Conservation (phyloP, 2,888 invertebrate genomes). For the Pandemis heparana region DNA sequence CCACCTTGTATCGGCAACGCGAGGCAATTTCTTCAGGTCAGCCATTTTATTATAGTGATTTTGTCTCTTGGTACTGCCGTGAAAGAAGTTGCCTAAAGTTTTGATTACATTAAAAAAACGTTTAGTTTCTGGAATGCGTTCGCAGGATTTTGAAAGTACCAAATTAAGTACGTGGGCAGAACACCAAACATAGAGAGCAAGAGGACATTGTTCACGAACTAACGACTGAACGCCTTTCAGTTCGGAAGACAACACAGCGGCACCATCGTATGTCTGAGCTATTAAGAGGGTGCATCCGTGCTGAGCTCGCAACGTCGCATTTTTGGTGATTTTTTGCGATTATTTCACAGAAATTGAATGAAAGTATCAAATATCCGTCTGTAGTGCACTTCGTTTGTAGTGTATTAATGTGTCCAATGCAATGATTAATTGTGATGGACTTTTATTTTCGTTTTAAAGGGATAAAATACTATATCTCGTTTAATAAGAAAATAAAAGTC, state of each 20-base stretch:
- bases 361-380: no score
- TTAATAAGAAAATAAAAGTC: no score
- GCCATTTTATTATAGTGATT: conserved; percentile 37
- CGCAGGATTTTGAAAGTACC: conserved; percentile 48
- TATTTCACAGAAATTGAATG: no score
- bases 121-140: conserved; percentile 49
- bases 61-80: conserved; percentile 49
- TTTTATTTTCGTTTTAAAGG: no score
- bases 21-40: conserved; percentile 25
- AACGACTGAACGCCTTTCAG: conserved; percentile 53
- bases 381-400: no score
- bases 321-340: no score
- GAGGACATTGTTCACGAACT: conserved; percentile 47
- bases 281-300: no score
- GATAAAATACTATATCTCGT: no score
- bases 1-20: conserved; percentile 36
- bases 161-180: conserved; percentile 49
- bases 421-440: no score
- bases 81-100: conserved; percentile 53
- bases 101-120: conserved; percentile 52
- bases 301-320: no score
- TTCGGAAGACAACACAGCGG: conserved; percentile 51
- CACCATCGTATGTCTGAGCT: conserved; percentile 58
- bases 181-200: conserved; percentile 51
- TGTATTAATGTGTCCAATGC: no score